Evolutionary conservation across 1,140 invertebrate genomes (phyloP), one percentile per base, ranked within the genome.

Genomic region (Coenobita brevimanus): DNA sequence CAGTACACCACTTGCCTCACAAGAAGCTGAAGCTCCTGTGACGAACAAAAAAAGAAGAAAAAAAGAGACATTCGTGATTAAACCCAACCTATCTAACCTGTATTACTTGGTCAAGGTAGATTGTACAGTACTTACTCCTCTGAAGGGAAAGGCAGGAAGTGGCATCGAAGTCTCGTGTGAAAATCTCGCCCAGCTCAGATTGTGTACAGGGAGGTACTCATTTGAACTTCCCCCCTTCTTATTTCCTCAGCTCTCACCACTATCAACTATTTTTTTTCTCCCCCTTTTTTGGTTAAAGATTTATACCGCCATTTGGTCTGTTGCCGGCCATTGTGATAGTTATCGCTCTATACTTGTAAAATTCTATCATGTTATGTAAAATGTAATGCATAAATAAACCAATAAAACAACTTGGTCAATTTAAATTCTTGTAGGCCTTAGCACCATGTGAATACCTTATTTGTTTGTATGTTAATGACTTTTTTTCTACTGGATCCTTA

Each of bases 291-390:
- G 38, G 33, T 85, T 46, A 75, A 75, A 85, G 73, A 85, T 85
- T 76, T 76, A 82, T 79, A 82, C 82, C 81, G 84, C 75, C 83
- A 85, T 82, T 82, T 89, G 83, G 83, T 82, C 82, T 82, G 78
- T 87, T 87, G 80, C 80, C 89, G 82, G 89, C 83, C 89, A 87
- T 87, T 89, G 89, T 89, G 89, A 89, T 89, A 89, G 89, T 89
- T 89, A 89, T 89, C 82, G 84, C 85, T 86, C 89, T 89, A 89
- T 87, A 89, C 89, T 87, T 89, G 89, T 89, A 87, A 89, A 89
- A 89, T 89, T 89, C 84, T 89, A 89, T 89, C 83, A 89, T 89
- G 89, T 89, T 89, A 89, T 89, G 89, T 89, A 89, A 82, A 89
- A 87, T 89, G 89, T 89, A 89, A 89, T 89, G 88, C 88, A 89